These are phyloP conservation scores for Tigriopus californicus DNA, from an alignment of 2,888 invertebrate species.

Conservation along the genomic window DNA sequence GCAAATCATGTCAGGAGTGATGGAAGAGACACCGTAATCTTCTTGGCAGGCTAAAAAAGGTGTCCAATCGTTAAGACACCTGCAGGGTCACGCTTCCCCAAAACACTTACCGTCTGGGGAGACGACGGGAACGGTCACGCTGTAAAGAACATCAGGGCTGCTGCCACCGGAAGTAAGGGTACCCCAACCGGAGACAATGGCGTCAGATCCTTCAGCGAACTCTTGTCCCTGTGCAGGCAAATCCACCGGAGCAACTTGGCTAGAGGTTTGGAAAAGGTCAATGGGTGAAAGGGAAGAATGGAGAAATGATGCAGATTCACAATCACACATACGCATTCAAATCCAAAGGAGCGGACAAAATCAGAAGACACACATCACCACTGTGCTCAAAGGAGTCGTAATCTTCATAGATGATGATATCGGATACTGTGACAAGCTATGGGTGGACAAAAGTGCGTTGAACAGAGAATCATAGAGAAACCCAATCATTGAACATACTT, in stretches of 20 bases:
- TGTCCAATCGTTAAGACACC: too few species aligned
- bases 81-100: too few species aligned
- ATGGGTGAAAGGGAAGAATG: not conserved
- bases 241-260: slow-evolving; percentile 3
- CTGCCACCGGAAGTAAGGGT: slow-evolving; percentile 12
- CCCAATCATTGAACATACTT: not conserved
- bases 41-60: too few species aligned
- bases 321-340: slow-evolving; percentile 17
- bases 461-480: too few species aligned
- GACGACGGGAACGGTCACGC: slow-evolving; percentile 18
- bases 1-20: not conserved
- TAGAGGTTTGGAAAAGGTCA: too few species aligned
- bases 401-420: slow-evolving; percentile 42
- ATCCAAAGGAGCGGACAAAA: slow-evolving; percentile 29
- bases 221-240: slow-evolving; percentile 16
- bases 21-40: too few species aligned
- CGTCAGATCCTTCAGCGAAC: not conserved
- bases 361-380: slow-evolving; percentile 53
- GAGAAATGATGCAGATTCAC: too few species aligned
- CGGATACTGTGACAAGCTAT: slow-evolving; percentile 21
- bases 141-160: slow-evolving; percentile 14
- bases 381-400: slow-evolving; percentile 39
- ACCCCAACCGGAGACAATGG: slow-evolving; percentile 18
- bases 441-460: too few species aligned
- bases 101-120: not conserved